Evolutionary conservation across 2,888 invertebrate genomes (phyloP).

Genomic region (Muscina levida): DNA sequence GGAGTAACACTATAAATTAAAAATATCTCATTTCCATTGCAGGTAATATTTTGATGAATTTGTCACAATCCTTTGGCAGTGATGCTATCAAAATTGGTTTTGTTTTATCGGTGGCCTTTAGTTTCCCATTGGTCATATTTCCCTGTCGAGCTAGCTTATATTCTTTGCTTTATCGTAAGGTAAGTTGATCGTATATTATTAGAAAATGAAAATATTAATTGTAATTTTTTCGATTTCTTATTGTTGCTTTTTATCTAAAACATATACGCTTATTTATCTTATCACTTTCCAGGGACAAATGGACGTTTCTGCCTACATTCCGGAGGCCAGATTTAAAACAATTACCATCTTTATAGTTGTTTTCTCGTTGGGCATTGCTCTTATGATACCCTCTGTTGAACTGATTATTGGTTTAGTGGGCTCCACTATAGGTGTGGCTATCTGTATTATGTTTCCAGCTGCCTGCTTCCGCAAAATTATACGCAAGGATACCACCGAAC

Average conservation of each 20-base stretch:
- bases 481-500: constrained; percentile 91
- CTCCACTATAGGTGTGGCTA: constrained; percentile 95
- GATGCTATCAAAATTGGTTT: constrained; percentile 97
- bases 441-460: constrained; percentile 96
- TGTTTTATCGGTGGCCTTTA: constrained; percentile 95
- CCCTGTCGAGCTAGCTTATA: constrained; percentile 96
- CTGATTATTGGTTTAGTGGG: constrained; percentile 96
- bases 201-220: background rate
- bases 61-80: constrained; percentile 89
- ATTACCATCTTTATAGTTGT: constrained; percentile 90
- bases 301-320: constrained; percentile 88
- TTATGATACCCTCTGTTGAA: constrained; percentile 96
- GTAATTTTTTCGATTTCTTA: too few relatives aligned
- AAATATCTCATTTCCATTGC: constrained; percentile 24
- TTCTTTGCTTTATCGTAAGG: constrained; percentile 92
- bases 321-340: constrained; percentile 89
- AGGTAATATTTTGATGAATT: constrained; percentile 95
- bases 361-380: constrained; percentile 88
- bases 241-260: constrained; percentile 6
- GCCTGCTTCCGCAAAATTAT: constrained; percentile 92
- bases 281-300: constrained; percentile 84
- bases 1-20: constrained; percentile 3
- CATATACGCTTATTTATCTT: background rate
- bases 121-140: constrained; percentile 97
- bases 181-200: constrained; percentile 77